Evolutionary conservation across 23 tunicate genomes (phyloP), one percentile per base, ranked within the genome.

Genomic region (Phallusia fumigata): DNA sequence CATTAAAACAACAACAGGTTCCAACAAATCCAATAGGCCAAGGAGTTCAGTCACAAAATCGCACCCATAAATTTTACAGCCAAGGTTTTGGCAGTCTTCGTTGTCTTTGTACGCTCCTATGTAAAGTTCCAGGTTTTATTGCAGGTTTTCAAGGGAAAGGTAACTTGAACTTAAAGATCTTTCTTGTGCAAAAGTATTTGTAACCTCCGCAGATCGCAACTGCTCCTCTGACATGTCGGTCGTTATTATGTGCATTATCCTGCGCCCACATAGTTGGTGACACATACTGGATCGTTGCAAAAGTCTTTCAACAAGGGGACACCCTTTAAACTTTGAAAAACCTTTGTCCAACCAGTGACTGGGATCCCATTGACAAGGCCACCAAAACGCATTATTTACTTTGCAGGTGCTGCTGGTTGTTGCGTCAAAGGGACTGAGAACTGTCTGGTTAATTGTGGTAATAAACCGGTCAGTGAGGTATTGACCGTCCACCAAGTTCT

Each of bases 311-410:
- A 78, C 81, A 78, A 78, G 35, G 30, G 30, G n/a, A 36, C 31
- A 40, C 15, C 13, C 26, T 78, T 78, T 78, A 44, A 78, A 78
- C 32, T 78, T 78, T 10, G 65, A 78, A 78, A 78, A 78, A 10
- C 5, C 65, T 40, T 78, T 78, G 81, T 78, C 81, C 30, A 78
- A 40, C 81, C 81, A 78, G 81, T 78, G 81, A 78, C 81, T 78
- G 10, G 65, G 81, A 30, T 78, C 81, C 81, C 65, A 76, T 51
- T 76, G 80, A 31, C 80, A 76, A 11, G 80, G 80, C 80, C 80
- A 76, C 80, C 80, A 76, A 76, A 76, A 76, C 31, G 52, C 49
- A 31, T 76, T 51, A 13, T 19, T 78, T 5, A 47, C 53, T 0
- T 78, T 30, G 13, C 64, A 22, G 28, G 3, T 78, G 40, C 13